phyloP scores from a whole-genome alignment of 2,888 invertebrate genomes.

The Ashinkailepas kermadecensis region DNA sequence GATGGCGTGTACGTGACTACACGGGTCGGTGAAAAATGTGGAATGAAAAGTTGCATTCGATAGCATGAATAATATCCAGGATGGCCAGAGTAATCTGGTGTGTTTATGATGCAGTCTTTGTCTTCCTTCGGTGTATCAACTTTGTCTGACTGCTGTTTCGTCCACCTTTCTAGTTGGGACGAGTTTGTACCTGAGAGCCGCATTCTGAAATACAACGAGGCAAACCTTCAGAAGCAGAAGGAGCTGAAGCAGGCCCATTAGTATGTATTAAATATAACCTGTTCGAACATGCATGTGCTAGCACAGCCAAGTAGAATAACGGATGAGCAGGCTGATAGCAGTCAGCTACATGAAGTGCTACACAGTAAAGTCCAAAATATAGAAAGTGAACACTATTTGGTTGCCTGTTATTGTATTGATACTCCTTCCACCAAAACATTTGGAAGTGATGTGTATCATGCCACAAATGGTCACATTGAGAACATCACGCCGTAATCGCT shows the following conservation, averaged over 20 bases:
- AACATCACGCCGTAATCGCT: no score
- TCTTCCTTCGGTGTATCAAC: background rate
- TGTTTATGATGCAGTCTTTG: background rate
- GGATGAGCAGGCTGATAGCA: no score
- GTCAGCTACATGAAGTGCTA: no score
- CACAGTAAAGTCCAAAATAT: no score
- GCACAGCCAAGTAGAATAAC: no score
- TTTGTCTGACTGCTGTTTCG: constrained; percentile 16
- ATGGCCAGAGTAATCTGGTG: background rate
- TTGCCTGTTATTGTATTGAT: no score
- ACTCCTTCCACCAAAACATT: no score
- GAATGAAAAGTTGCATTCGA: background rate
- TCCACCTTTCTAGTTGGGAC: constrained; percentile 44
- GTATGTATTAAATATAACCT: background rate
- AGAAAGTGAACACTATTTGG: no score
- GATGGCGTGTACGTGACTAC: no score
- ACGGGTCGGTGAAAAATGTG: background rate
- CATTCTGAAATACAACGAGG: constrained; percentile 81
- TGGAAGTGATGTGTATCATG: no score
- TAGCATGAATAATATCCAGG: background rate
- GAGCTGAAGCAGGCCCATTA: constrained; percentile 70
- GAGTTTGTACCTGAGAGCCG: constrained; percentile 78
- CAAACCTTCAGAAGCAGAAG: constrained; percentile 77
- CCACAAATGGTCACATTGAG: no score
- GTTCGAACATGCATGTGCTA: no score